These are phyloP conservation scores for Tragulus kanchil DNA, from an alignment of 2,113 vertebrate genomes.

Conservation along the genomic window DNA sequence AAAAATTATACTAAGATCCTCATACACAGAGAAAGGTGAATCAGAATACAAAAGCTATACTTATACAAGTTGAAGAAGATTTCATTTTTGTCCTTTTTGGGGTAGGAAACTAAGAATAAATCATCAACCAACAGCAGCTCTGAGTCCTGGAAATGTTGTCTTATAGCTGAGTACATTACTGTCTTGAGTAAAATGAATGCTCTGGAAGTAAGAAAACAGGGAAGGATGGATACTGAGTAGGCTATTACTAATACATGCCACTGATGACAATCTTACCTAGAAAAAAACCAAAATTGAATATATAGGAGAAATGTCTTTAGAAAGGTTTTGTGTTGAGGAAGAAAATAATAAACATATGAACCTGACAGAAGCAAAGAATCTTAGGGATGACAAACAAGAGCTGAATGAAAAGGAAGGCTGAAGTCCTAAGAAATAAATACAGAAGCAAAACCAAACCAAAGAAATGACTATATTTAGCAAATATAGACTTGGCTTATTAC, in stretches of 20 bases:
- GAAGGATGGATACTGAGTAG: background rate
- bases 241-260: background rate
- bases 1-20: background rate
- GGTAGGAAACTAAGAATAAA: background rate
- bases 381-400: background rate
- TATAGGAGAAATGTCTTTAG: background rate
- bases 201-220: background rate
- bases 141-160: background rate
- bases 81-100: background rate
- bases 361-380: background rate
- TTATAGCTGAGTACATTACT: background rate
- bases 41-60: background rate
- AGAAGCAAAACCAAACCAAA: slow-evolving; percentile 35
- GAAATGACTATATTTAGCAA: background rate
- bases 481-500: background rate
- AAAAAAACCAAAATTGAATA: background rate
- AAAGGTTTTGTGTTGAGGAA: background rate
- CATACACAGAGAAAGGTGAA: background rate
- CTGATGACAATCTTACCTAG: background rate
- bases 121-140: background rate
- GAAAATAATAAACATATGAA: background rate
- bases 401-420: slow-evolving; percentile 22
- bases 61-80: background rate
- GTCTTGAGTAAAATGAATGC: background rate
- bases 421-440: slow-evolving; percentile 1